phyloP scores from a whole-genome alignment of 2,888 invertebrate species.

The Norana najaformis region DNA sequence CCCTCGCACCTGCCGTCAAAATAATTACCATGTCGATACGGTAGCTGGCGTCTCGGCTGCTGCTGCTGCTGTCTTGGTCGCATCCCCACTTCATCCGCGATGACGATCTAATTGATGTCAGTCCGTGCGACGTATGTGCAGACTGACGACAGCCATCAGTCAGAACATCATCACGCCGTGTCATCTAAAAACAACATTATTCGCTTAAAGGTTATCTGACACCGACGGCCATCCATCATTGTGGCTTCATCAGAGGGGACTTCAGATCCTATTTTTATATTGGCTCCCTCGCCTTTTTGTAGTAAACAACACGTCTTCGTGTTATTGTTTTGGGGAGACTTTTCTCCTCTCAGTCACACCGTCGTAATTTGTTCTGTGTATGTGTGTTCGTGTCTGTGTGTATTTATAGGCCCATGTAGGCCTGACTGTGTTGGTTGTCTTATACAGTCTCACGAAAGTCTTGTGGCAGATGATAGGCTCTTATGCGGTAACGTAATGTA shows the following conservation, averaged over 20 bases:
- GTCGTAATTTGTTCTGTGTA: not conserved
- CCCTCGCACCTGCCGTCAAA: not conserved
- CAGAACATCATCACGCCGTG: not conserved
- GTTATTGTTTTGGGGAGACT: not conserved
- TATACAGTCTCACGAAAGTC: no score
- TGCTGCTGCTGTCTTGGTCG: not conserved
- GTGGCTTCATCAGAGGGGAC: not conserved
- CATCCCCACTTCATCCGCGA: not conserved
- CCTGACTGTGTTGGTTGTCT: not conserved
- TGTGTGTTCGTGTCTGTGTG: no score
- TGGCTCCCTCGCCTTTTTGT: not conserved
- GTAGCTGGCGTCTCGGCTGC: not conserved
- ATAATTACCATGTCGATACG: not conserved
- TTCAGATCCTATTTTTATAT: not conserved
- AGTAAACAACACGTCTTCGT: not conserved
- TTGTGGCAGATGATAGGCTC: no score
- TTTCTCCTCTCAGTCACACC: not conserved
- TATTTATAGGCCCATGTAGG: not conserved
- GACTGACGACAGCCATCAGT: not conserved
- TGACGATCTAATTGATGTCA: constrained; percentile 1
- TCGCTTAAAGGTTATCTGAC: not conserved
- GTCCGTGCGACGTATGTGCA: not conserved
- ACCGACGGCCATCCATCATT: not conserved
- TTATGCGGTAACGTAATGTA: no score
- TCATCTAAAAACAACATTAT: not conserved